Base-by-base conservation (phyloP, 2,113 vertebrate genomes). In the Hylia prasina region DNA sequence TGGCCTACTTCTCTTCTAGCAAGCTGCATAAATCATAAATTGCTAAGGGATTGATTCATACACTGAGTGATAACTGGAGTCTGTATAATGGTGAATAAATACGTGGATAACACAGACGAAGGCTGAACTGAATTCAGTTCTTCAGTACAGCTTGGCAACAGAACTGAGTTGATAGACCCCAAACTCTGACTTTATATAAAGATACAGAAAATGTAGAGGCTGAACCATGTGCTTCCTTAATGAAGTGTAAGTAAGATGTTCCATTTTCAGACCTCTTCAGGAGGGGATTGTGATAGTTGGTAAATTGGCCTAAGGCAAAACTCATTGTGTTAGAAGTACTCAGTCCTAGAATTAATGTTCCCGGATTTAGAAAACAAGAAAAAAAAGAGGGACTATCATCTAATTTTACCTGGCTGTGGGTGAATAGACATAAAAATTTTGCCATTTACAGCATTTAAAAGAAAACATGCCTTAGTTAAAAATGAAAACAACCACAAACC, bases 21-120 rank as follows among this genome's bases (percentile, higher is more conserved):
- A 97, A 95, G 97, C 89, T 95, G 97, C 95, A 97, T 98, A 97
- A 98, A 98, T 98, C 98, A 98, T 95, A 90, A 63, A 66, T 83
- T 81, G 94, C 65, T 96, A 89, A 91, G 87, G 85, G 90, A 96
- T 48, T 66, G 87, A 70, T 96, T 97, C 89, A 69, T 28, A 51
- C 87, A 60, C 87, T 85, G 75, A 56, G 31, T 87, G 92, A 86
- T 93, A 86, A 81, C 92, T n/a, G 76, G 22, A 78, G 76, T 83
- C 90, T 78, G 11, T 93, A 22, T 77, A 86, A 61, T 53, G 65
- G 70, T 60, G 75, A 86, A 14, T 73, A 56, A 95, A 87, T 50
- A 77, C 57, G 58, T 63, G 51, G 64, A 14, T 83, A 92, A 27
- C 44, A 33, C 22, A 73, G 24, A 57, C 0, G 0, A 35, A 17